Evolutionary conservation across 1,140 invertebrate species (phyloP).

Genomic region (Pogonomyrmex californicus): DNA sequence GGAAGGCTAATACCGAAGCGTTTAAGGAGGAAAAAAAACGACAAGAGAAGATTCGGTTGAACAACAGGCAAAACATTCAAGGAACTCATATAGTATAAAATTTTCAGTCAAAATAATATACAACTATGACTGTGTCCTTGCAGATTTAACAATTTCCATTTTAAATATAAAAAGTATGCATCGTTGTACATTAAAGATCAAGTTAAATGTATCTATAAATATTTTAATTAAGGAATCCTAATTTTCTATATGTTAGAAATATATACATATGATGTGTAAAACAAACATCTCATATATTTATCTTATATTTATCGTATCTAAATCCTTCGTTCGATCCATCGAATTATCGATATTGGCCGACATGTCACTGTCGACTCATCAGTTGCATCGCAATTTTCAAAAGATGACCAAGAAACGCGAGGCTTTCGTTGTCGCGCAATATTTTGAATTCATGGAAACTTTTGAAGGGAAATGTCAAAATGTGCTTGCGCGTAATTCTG

Average conservation of each 20-base stretch:
- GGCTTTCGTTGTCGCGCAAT: not conserved
- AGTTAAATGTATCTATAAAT: constrained; percentile 10
- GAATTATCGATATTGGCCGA: not conserved
- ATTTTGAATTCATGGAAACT: not conserved
- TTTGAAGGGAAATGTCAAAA: not conserved
- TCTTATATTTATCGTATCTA: not conserved
- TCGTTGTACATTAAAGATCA: constrained; percentile 29
- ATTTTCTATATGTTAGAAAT: constrained; percentile 8
- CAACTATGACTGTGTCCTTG: constrained; percentile 2
- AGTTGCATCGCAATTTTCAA: not conserved
- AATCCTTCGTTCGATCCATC: not conserved
- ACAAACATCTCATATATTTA: not conserved
- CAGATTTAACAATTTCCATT: not conserved
- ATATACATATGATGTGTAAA: not conserved
- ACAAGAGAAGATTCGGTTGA: constrained; percentile 92
- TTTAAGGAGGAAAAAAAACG: constrained; percentile 96
- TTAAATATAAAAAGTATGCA: constrained; percentile 6
- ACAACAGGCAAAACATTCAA: constrained; percentile 91
- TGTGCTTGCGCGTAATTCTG: not conserved
- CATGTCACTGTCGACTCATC: not conserved
- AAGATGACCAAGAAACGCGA: not conserved
- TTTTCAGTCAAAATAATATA: not conserved
- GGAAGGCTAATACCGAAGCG: constrained; percentile 94
- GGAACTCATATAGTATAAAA: constrained; percentile 90
- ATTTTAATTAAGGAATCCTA: not conserved